Evolutionary conservation across 2,888 invertebrate genomes (phyloP), one percentile per base, ranked within the genome.

Genomic region (Hoplodrina ambigua): DNA sequence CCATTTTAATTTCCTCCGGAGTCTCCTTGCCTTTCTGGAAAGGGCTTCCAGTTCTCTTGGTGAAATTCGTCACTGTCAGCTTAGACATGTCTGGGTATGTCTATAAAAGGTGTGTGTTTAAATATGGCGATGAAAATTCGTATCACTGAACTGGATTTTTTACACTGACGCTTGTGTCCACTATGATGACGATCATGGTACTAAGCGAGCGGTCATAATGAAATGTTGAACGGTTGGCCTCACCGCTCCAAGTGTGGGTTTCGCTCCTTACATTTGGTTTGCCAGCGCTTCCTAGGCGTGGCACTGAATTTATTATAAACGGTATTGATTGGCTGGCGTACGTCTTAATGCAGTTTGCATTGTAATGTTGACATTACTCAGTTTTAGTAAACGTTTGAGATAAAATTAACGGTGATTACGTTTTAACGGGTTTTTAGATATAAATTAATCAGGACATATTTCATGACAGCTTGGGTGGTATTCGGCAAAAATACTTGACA

Each of bases 211-310:
- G 87, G 85, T 89, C 84, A 88, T 89, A 88, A 88, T 89, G 79
- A 86, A 87, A 87, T 91, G 91, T 89, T 89, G 88, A 89, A 90
- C 88, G 87, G 87, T 78, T 86, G 89, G 90, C 92, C 91, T 91
- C 88, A 83, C 87, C 87, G 88, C 87, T 82, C 93, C 92, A 88
- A 90, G 94, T 93, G 94, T 94, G 94, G 95, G 95, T 88, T 93
- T 94, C 93, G 94, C 93, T 93, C 95, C 95, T 90, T 95, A 95
- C 82, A 94, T 95, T 93, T 94, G 93, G 94, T 85, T 86, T 82
- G 94, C 86, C 86, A 88, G 85, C 87, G 93, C 93, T 94, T 94
- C 94, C 95, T 93, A 92, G 89, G 94, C 89, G 93, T 93, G 94
- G 92, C 89, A 90, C 89, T 94, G 95, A 95, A 95, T 95, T 90